Base-by-base conservation (phyloP, 2,113 vertebrate genomes). In the Hyperopisus bebe region DNA sequence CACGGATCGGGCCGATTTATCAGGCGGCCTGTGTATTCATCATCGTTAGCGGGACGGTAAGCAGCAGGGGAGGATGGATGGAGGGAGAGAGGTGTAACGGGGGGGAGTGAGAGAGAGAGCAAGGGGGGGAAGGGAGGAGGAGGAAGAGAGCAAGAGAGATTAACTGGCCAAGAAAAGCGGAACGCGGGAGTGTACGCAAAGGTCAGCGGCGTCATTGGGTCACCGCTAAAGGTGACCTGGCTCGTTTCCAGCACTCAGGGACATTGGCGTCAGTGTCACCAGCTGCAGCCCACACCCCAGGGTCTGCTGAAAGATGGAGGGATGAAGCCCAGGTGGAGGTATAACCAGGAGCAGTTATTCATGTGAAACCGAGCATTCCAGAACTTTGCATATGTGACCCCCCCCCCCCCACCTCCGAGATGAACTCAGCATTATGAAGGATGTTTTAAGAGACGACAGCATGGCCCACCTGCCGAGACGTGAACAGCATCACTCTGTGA, bases 401-500 rank as follows among this genome's bases (percentile, higher is more conserved):
- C 7, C 3, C 11, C 62, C 13, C 11, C 3, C 9, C 46, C 24
- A 6, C 17, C n/a, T 48, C 88, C 10, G 1, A 48, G n/a, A 39
- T n/a, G 44, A 86, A 48, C 17, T 17, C 13, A 39, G 50, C 31
- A n/a, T 66, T 31, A 62, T 44, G 89, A 66, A 70, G 15, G 82
- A 51, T 27, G 53, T 51, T 50, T 77, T 31, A 82, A 50, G 74
- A 90, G 42, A 39, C 39, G 88, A 74, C 42, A 50, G 24, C 90
- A 85, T 62, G 89, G 31, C 90, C 90, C 92, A 91, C 90, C 92
- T 92, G 91, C 92, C 90, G 90, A 86, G 47, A n/a, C 35, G 51
- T 44, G 2, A 88, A 39, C 27, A n/a, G 17, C 24, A 90, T 42
- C 77, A 47, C 82, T 44, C 46, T 70, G 47, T 17, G 27, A 51